Evolutionary conservation across 2,888 invertebrate genomes (phyloP).

Genomic region (Synergus gifuensis): DNA sequence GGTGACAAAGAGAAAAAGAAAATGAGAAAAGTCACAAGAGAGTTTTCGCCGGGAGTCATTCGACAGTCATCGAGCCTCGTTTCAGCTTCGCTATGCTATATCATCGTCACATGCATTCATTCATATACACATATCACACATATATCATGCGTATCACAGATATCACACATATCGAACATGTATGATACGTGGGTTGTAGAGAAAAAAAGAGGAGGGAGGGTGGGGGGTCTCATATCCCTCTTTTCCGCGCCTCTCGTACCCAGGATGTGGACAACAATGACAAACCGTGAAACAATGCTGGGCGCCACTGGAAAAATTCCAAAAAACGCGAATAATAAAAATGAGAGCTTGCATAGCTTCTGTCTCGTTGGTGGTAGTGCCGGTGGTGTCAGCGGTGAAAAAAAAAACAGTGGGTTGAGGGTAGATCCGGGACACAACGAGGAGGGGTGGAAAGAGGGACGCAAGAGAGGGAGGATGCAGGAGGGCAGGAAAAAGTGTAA

Average conservation of each 20-base stretch:
- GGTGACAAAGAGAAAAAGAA: constrained; percentile 43
- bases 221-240: constrained; percentile 18
- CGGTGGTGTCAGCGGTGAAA: constrained; percentile 54
- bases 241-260: constrained; percentile 50
- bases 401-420: constrained; percentile 57
- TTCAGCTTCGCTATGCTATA: constrained; percentile 44
- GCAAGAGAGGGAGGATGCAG: constrained; percentile 59
- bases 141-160: background rate
- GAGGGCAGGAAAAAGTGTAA: constrained; percentile 70
- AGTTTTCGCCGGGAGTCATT: constrained; percentile 73
- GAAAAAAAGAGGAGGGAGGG: constrained; percentile 32
- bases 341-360: constrained; percentile 69
- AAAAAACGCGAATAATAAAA: constrained; percentile 77
- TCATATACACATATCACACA: background rate
- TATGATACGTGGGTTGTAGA: constrained; percentile 35
- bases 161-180: background rate
- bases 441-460: constrained; percentile 32
- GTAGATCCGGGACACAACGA: constrained; percentile 54
- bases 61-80: constrained; percentile 71
- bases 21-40: constrained; percentile 50
- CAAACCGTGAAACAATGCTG: constrained; percentile 77
- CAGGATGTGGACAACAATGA: constrained; percentile 75
- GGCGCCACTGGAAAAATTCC: constrained; percentile 78
- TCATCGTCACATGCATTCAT: constrained; percentile 41
- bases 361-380: constrained; percentile 54